Percentiles rank a stretch among this genome's conserved stretches.
Evolutionary conservation across 2,113 vertebrate species (phyloP).

Genomic region (Alosa alosa): DNA sequence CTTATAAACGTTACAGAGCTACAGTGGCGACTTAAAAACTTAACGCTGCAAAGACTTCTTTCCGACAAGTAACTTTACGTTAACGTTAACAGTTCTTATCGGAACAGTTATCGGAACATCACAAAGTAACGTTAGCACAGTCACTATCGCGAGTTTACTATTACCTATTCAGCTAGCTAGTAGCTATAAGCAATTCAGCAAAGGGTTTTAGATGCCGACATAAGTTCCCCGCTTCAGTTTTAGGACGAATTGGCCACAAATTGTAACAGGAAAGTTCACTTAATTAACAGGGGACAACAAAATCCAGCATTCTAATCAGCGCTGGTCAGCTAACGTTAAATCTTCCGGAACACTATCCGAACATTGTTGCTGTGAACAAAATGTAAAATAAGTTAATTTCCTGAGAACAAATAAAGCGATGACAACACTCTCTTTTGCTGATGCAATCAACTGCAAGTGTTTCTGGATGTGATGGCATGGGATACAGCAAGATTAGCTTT

Average conservation of each 20-base stretch:
- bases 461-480: background rate
- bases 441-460: constrained; percentile 46
- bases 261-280: background rate
- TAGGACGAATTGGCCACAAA: too few species aligned
- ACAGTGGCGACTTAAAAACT: background rate
- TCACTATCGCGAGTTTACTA: too few species aligned
- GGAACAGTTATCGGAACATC: too few species aligned
- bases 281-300: background rate
- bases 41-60: background rate
- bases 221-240: too few species aligned
- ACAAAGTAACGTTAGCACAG: too few species aligned
- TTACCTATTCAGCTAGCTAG: too few species aligned
- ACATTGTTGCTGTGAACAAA: background rate
- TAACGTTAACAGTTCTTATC: too few species aligned
- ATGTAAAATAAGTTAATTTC: background rate
- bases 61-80: too few species aligned
- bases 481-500: background rate
- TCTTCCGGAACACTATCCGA: background rate
- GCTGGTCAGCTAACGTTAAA: background rate
- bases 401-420: background rate
- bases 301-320: background rate
- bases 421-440: constrained; percentile 20
- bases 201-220: too few species aligned
- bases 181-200: too few species aligned
- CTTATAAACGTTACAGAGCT: too few species aligned